A percentile compares a stretch with the other conserved stretches of the same genome.
phyloP scores from a whole-genome alignment of 2,113 vertebrate species.

The Prunella himalayana region DNA sequence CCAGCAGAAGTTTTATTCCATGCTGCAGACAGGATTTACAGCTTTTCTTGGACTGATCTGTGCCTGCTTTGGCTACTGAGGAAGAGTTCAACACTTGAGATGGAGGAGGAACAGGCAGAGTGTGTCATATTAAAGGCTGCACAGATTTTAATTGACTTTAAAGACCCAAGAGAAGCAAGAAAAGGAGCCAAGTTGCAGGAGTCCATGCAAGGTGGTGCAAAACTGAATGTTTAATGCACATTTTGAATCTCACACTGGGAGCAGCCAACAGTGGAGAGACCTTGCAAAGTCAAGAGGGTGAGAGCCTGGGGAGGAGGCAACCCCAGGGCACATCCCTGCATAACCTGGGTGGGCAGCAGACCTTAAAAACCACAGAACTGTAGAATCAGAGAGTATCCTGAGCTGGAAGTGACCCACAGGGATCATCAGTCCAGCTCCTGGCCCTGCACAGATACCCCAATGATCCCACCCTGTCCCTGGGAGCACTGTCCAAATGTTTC shows the following conservation, averaged over 20 bases:
- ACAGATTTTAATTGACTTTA: neutral
- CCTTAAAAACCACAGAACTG: neutral
- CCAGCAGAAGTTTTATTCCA: neutral
- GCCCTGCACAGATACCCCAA: neutral
- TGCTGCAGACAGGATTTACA: neutral
- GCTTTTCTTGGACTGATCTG: neutral
- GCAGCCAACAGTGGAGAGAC: neutral
- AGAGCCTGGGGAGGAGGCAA: neutral
- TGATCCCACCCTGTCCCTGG: neutral
- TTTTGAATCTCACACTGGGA: neutral
- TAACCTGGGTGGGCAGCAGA: neutral
- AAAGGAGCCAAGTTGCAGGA: neutral
- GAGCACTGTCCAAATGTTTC: rapidly evolving
- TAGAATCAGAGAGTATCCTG: neutral
- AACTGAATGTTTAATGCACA: neutral
- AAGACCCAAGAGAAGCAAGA: neutral
- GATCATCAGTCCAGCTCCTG: neutral
- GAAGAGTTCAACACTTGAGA: neutral
- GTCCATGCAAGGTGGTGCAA: neutral
- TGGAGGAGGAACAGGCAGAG: neutral
- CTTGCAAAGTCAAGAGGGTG: neutral
- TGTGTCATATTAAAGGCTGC: neutral
- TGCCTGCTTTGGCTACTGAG: neutral
- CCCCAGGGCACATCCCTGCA: too few relatives aligned
- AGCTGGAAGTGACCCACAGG: neutral